Conservation (phyloP, 1,140 invertebrate species). For the Ceratitis capitata region DNA sequence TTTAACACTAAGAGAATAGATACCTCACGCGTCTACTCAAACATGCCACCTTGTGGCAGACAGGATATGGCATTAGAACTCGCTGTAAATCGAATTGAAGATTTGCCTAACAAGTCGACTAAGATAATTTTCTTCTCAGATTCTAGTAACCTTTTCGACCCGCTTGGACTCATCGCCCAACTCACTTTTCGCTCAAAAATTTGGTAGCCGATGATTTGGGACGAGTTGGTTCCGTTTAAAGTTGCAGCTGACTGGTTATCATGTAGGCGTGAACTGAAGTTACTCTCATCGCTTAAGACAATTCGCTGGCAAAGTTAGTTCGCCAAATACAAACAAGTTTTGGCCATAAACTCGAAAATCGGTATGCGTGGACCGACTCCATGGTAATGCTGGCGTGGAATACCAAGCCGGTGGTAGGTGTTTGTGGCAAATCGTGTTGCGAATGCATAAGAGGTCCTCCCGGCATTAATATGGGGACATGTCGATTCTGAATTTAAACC, state of each 20-base stretch:
- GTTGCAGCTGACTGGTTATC: background rate
- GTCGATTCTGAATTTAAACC: slow-evolving; percentile 57
- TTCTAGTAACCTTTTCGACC: slow-evolving; percentile 58
- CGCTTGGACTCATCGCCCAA: slow-evolving; percentile 59
- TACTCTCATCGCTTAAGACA: background rate
- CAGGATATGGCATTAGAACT: too few relatives aligned
- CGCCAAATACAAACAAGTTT: background rate
- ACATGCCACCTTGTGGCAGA: too few relatives aligned
- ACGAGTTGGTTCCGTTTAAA: background rate
- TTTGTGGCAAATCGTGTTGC: slow-evolving; percentile 24
- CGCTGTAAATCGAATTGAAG: too few relatives aligned
- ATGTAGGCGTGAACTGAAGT: background rate
- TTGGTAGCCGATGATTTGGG: slow-evolving; percentile 56
- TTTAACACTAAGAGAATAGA: background rate
- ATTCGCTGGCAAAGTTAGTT: background rate
- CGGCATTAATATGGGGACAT: slow-evolving; percentile 49
- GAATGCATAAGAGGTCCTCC: background rate
- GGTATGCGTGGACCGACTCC: background rate
- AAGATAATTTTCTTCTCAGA: slow-evolving; percentile 55
- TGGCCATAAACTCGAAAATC: too few relatives aligned
- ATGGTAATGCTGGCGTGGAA: background rate
- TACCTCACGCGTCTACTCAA: background rate
- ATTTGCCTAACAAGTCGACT: slow-evolving; percentile 26
- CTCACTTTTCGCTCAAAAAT: slow-evolving; percentile 61
- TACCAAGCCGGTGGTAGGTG: background rate